Evolutionary conservation across 1,140 invertebrate species (phyloP).

Genomic region (Vanessa atalanta): DNA sequence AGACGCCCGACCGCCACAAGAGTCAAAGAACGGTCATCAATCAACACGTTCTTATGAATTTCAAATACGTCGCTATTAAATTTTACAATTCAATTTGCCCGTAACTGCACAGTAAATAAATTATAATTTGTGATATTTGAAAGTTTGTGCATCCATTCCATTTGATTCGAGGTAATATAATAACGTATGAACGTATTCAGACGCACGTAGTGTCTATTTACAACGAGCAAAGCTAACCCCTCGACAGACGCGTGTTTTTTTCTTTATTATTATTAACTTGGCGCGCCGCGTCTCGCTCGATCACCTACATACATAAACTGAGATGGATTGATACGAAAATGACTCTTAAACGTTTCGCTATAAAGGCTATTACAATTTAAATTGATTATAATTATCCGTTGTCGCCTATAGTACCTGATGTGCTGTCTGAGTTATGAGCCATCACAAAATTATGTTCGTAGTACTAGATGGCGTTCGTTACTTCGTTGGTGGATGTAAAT

Average conservation of each 20-base stretch:
- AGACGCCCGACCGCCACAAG: conserved; percentile 48
- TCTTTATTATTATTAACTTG: conserved; percentile 71
- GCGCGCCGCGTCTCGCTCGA: conserved; percentile 43
- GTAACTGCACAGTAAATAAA: background rate
- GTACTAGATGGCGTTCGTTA: conserved; percentile 3
- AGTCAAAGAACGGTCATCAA: conserved; percentile 41
- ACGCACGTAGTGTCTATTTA: conserved; percentile 54
- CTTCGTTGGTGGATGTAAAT: background rate
- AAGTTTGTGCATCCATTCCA: background rate
- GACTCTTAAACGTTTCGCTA: background rate
- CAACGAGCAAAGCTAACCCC: conserved; percentile 68
- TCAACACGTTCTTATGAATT: conserved; percentile 2
- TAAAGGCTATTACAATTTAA: background rate
- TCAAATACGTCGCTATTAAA: background rate
- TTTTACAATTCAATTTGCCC: background rate
- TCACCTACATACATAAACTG: conserved; percentile 31
- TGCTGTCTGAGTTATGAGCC: conserved; percentile 7
- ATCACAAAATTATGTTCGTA: conserved; percentile 8
- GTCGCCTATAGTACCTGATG: conserved; percentile 4
- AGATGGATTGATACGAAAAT: background rate
- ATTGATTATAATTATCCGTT: conserved; percentile 8
- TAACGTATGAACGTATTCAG: conserved; percentile 24
- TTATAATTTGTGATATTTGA: background rate
- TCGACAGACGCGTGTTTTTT: conserved; percentile 62
- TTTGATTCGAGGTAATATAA: background rate